Conservation (phyloP, 2,797 vertebrate genomes). For the Sebastes iracundus region DNA sequence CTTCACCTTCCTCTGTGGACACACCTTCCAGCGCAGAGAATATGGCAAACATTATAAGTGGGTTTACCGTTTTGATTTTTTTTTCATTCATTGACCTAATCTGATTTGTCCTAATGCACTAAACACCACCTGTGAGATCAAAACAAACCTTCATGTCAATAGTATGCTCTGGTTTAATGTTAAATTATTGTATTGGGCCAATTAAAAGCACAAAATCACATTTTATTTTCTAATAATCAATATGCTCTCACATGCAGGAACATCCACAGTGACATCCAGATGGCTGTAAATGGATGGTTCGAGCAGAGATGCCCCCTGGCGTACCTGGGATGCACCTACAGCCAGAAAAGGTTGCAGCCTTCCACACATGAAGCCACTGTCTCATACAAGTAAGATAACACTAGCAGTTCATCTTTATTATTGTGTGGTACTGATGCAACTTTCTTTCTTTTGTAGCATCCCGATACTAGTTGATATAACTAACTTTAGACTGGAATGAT, state of each 20-base stretch:
- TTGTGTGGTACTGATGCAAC: background rate
- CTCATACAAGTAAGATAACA: slow-evolving; percentile 61
- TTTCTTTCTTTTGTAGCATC: background rate
- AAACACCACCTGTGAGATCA: background rate
- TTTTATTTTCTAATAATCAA: background rate
- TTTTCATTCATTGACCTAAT: background rate
- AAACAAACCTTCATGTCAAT: background rate
- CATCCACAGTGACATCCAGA: slow-evolving; percentile 92
- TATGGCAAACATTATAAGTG: slow-evolving; percentile 90
- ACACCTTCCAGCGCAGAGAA: slow-evolving; percentile 91
- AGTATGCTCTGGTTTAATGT: background rate
- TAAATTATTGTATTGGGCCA: background rate
- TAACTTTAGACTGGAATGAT: background rate
- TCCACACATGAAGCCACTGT: slow-evolving; percentile 60
- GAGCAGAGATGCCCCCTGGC: slow-evolving; percentile 91
- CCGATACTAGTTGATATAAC: background rate
- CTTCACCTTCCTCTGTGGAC: slow-evolving; percentile 92
- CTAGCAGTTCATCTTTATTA: background rate
- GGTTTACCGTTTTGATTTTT: background rate
- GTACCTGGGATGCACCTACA: slow-evolving; percentile 92
- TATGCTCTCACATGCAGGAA: slow-evolving; percentile 76
- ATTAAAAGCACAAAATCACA: background rate
- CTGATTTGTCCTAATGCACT: background rate
- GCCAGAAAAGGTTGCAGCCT: slow-evolving; percentile 86
- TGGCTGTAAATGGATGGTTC: slow-evolving; percentile 89